Evolutionary conservation across 2,888 invertebrate species (phyloP).

Genomic region (Rhorus exstirpatorius): DNA sequence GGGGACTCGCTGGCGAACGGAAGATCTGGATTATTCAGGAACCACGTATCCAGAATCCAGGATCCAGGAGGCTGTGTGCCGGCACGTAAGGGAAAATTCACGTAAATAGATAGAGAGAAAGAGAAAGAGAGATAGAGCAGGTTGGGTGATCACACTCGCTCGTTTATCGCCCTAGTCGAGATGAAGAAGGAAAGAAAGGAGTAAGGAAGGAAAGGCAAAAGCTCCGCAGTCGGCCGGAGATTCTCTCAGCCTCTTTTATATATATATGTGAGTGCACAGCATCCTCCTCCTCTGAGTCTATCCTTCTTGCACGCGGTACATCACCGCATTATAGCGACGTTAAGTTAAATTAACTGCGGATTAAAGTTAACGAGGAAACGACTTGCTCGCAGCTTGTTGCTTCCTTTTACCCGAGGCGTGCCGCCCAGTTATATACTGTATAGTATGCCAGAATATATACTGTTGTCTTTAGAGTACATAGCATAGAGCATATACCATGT

Average conservation of each 20-base stretch:
- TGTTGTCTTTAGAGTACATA: conserved; percentile 23
- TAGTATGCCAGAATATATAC: not conserved
- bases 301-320: conserved; percentile 71
- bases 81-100: conserved; percentile 52
- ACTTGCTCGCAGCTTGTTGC: conserved; percentile 79
- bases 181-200: conserved; percentile 42
- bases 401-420: conserved; percentile 75
- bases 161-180: conserved; percentile 10
- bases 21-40: conserved; percentile 11
- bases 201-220: conserved; percentile 41
- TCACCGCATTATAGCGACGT: conserved; percentile 78
- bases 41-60: too few species aligned
- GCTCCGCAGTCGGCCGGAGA: not conserved
- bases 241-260: not conserved
- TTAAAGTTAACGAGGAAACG: conserved; percentile 80
- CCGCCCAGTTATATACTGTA: conserved; percentile 35
- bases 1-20: conserved; percentile 18
- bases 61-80: conserved; percentile 33
- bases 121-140: not conserved
- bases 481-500: conserved; percentile 6
- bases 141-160: conserved; percentile 41
- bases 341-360: conserved; percentile 80
- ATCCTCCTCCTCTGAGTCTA: conserved; percentile 20
- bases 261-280: not conserved
- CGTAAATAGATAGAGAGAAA: conserved; percentile 50